These are phyloP conservation scores for Sarcophilus harrisii DNA, from an alignment of 2,797 vertebrate genomes.

Conservation along the genomic window DNA sequence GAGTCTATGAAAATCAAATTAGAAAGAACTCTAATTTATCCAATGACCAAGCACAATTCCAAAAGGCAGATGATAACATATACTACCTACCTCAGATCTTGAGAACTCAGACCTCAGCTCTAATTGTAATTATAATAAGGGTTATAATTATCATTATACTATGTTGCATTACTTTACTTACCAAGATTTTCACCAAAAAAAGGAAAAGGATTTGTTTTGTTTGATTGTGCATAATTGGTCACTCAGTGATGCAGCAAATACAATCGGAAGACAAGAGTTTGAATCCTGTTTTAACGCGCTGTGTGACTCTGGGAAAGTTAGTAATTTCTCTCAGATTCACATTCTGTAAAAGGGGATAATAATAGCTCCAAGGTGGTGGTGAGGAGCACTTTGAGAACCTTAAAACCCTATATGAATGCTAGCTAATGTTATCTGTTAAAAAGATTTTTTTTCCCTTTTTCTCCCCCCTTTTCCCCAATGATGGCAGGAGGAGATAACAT, in stretches of 20 bases:
- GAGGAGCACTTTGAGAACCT: neutral
- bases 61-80: neutral
- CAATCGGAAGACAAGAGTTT: neutral
- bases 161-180: neutral
- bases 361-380: neutral
- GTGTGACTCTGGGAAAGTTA: neutral
- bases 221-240: neutral
- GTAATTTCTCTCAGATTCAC: neutral
- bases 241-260: neutral
- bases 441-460: neutral
- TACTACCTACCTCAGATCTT: neutral
- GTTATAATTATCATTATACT: constrained; percentile 5
- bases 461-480: neutral
- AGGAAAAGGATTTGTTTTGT: neutral
- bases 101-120: no score
- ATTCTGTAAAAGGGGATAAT: neutral
- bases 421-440: neutral
- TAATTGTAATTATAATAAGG: neutral
- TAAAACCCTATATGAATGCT: neutral
- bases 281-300: neutral
- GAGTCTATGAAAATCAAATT: neutral
- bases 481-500: neutral
- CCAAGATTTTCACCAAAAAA: neutral
- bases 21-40: neutral
- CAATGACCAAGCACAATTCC: neutral